These are phyloP conservation scores for Volucella inflata DNA, from an alignment of 2,888 invertebrate genomes.

Conservation along the genomic window DNA sequence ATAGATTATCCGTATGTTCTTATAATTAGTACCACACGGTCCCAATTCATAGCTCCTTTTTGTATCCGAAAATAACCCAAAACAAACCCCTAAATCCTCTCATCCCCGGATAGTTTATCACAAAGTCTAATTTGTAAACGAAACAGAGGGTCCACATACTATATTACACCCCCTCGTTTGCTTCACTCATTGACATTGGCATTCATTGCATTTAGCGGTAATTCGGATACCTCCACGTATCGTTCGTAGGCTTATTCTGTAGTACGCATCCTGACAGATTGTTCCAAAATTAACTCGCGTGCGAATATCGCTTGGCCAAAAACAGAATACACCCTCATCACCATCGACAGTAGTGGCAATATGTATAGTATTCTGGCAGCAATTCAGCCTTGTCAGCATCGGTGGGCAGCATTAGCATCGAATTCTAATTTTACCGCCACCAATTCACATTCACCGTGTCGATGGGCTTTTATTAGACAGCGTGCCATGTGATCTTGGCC, in stretches of 20 bases:
- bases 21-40: conserved; percentile 43
- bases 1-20: conserved; percentile 11
- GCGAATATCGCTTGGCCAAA: conserved; percentile 55
- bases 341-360: not conserved
- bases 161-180: not conserved
- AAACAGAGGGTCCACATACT: conserved; percentile 20
- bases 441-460: conserved; percentile 30
- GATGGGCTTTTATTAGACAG: conserved; percentile 52
- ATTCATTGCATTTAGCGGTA: conserved; percentile 43
- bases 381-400: not conserved
- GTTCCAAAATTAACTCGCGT: conserved; percentile 60
- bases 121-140: conserved; percentile 47
- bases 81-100: conserved; percentile 7
- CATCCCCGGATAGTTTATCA: not conserved
- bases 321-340: conserved; percentile 55
- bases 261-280: conserved; percentile 42
- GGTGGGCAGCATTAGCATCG: conserved; percentile 11
- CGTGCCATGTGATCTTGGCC: conserved; percentile 67
- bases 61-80: conserved; percentile 45
- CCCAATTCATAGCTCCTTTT: conserved; percentile 1
- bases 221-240: conserved; percentile 33
- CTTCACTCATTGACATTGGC: conserved; percentile 52
- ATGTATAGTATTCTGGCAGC: too few species aligned
- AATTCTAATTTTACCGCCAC: conserved; percentile 60
- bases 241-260: not conserved